phyloP scores from a whole-genome alignment of 2,888 invertebrate species.

The Eilema depressum region DNA sequence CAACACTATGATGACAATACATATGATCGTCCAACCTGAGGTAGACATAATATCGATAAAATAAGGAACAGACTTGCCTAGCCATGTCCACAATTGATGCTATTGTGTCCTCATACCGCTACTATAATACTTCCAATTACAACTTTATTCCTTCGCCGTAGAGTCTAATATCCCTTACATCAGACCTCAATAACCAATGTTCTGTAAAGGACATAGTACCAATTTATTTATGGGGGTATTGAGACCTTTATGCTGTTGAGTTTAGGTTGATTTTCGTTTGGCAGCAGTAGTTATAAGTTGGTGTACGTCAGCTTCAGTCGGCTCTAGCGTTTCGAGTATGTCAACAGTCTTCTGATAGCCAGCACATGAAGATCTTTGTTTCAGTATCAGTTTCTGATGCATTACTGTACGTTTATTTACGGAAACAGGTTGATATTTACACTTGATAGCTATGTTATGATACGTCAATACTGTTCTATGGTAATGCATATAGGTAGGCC shows the following conservation, averaged over 20 bases:
- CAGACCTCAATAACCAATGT: constrained; percentile 7
- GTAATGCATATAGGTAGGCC: no score
- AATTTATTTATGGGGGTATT: constrained; percentile 20
- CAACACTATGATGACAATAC: constrained; percentile 30
- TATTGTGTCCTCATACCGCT: constrained; percentile 47
- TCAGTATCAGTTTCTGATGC: constrained; percentile 41
- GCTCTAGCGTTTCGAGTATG: constrained; percentile 42
- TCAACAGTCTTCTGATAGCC: constrained; percentile 45
- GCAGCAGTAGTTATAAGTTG: background rate
- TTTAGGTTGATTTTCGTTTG: constrained; percentile 34
- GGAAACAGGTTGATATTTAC: background rate
- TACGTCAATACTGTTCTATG: no score
- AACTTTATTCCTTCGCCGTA: constrained; percentile 16
- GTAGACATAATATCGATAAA: constrained; percentile 66
- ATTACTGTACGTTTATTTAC: constrained; percentile 29
- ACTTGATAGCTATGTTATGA: background rate
- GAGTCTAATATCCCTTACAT: constrained; percentile 32
- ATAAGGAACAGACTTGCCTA: constrained; percentile 67
- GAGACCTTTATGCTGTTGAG: background rate
- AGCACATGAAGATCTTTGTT: constrained; percentile 43
- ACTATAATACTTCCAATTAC: constrained; percentile 8
- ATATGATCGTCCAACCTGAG: constrained; percentile 51
- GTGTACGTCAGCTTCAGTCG: constrained; percentile 25
- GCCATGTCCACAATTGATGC: constrained; percentile 59
- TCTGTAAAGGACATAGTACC: constrained; percentile 19